A percentile compares a stretch with the other conserved stretches of the same genome.
Conservation (phyloP, 2,797 vertebrate genomes). For the Pipistrellus nathusii region DNA sequence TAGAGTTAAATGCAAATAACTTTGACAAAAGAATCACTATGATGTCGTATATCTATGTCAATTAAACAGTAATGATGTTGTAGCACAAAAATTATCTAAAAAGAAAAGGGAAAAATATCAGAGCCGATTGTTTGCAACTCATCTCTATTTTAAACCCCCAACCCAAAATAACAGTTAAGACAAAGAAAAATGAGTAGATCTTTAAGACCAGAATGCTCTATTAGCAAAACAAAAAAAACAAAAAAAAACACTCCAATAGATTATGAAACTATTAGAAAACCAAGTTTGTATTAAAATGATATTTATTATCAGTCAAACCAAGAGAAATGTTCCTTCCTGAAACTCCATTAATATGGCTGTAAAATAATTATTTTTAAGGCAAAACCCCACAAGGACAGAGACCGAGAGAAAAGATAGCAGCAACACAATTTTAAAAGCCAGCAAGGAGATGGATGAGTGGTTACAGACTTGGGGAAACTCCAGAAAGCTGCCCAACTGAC, state of each 20-base stretch:
- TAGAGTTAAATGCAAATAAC: slow-evolving; percentile 41
- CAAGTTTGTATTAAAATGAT: slow-evolving; percentile 29
- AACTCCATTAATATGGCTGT: background rate
- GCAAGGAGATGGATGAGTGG: background rate
- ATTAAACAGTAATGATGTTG: background rate
- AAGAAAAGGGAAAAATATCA: background rate
- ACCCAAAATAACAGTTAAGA: background rate
- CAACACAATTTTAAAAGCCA: background rate
- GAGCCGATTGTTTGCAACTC: background rate
- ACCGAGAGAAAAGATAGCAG: background rate
- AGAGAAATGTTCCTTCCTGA: background rate
- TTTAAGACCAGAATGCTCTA: background rate
- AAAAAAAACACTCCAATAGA: background rate
- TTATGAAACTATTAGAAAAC: slow-evolving; percentile 2
- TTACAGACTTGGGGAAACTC: background rate
- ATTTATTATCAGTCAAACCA: background rate
- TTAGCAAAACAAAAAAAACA: background rate
- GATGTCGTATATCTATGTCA: background rate
- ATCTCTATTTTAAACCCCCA: background rate
- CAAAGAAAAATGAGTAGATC: slow-evolving; percentile 30
- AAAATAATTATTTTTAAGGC: slow-evolving; percentile 14
- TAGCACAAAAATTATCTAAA: background rate
- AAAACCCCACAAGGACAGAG: background rate
- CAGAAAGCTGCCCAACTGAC: background rate
- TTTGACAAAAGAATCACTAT: slow-evolving; percentile 50